Evolutionary conservation across 2,113 vertebrate genomes (phyloP), one percentile per base, ranked within the genome.

Genomic region (Progne subis): DNA sequence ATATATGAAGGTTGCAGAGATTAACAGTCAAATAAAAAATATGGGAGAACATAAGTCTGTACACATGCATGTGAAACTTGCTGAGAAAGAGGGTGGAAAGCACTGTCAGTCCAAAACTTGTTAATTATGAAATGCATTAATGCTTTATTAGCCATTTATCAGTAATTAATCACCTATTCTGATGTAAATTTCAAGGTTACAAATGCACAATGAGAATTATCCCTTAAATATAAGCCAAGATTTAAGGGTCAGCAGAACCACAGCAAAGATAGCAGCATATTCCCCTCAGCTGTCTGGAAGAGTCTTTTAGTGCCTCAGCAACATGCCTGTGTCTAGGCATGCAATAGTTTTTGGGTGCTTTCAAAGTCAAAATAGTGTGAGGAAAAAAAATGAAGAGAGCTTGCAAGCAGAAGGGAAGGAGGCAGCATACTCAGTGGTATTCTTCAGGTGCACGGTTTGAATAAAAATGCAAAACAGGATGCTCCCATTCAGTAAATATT

Each of bases 131-230:
- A 98, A 98, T 96, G 93, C 97, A 98, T 98, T 98, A 97, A 98
- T 98, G 96, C 98, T 99, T 99, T 98, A 99, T 98, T 98, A 98
- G 97, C 92, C 97, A 97, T 98, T 98, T 98, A 98, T 98, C 98
- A 98, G 98, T 98, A 99, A 98, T 98, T 98, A 99, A 98, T 98
- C 98, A 98, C 75, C 92, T 96, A 94, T 98, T 99, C 98, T 98
- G 97, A 98, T 98, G 97, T 98, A 98, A 98, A 99, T 98, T 98
- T 98, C 98, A 98, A 72, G 91, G 96, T 98, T 97, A 96, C 95
- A 98, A 98, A 98, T 97, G 95, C 95, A 96, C 81, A 26, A 71
- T 67, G 88, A 94, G 97, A 98, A 98, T 52, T 86, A 94, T 93
- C 97, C 92, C 96, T 97, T 93, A 94, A 88, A 97, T 95, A 87